phyloP scores from a whole-genome alignment of 2,888 invertebrate species.

The Meganola albula region DNA sequence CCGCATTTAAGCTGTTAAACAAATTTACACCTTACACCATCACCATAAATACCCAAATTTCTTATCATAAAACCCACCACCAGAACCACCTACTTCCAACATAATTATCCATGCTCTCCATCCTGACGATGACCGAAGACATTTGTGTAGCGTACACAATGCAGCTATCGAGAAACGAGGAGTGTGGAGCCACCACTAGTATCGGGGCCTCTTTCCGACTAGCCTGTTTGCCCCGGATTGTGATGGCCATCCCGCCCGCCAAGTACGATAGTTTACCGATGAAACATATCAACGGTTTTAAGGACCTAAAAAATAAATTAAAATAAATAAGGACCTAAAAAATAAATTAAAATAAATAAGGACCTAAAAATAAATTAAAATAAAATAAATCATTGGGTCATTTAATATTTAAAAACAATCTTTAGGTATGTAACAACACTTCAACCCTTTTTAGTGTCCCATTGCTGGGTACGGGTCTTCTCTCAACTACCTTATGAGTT shows the following conservation, averaged over 20 bases:
- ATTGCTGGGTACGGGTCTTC: no score
- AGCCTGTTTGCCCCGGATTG: constrained; percentile 86
- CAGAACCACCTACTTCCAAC: constrained; percentile 87
- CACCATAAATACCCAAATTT: no score
- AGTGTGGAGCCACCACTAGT: constrained; percentile 91
- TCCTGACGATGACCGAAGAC: constrained; percentile 89
- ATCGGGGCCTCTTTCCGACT: constrained; percentile 88
- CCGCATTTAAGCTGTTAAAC: no score
- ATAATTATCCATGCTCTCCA: constrained; percentile 88
- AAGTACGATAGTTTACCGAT: constrained; percentile 85
- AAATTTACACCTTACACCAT: no score
- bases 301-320: constrained; percentile 59
- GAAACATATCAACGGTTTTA: constrained; percentile 82
- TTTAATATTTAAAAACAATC: no score
- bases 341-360: neutral
- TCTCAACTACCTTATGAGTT: no score
- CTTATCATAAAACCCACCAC: constrained; percentile 12
- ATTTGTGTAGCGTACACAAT: constrained; percentile 89
- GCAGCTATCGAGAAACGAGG: constrained; percentile 92
- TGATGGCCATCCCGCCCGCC: constrained; percentile 87
- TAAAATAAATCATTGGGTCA: neutral
- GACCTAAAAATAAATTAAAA: neutral
- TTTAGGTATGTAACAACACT: no score
- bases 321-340: constrained; percentile 6
- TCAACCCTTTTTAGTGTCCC: no score